Percentiles rank a stretch among this genome's conserved stretches.
Evolutionary conservation across 1,140 invertebrate genomes (phyloP).

Genomic region (Ostrea denselamellosa): DNA sequence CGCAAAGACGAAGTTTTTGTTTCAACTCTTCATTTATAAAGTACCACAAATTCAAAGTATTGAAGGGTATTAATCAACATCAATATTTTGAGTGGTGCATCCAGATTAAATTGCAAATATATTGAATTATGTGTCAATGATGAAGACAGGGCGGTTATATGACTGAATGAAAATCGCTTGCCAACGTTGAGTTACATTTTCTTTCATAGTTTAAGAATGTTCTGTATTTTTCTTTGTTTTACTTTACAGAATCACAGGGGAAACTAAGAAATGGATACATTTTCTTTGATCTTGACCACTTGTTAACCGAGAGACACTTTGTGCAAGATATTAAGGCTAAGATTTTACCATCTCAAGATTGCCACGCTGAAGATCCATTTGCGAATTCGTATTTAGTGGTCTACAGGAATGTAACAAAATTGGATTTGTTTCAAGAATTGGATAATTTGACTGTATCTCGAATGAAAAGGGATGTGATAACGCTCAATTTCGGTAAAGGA

Average conservation of each 20-base stretch:
- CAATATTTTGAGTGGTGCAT: no score
- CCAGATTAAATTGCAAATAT: no score
- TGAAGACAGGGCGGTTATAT: no score
- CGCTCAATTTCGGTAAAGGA: neutral
- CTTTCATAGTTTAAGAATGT: neutral
- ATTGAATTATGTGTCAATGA: no score
- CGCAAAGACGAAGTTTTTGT: no score
- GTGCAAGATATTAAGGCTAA: neutral
- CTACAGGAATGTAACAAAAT: neutral
- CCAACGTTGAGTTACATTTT: neutral
- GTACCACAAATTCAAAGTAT: no score
- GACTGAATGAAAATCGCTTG: no score
- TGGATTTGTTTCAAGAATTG: neutral
- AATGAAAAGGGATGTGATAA: neutral
- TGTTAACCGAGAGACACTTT: neutral
- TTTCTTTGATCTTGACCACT: conserved; percentile 4
- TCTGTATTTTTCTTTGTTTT: neutral
- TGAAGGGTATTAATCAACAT: no score
- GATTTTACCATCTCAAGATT: neutral
- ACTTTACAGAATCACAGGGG: neutral
- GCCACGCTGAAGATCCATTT: neutral
- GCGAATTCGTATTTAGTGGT: neutral
- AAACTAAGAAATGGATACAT: neutral
- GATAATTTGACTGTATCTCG: neutral
- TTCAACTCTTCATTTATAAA: no score